A percentile compares a stretch with the other conserved stretches of the same genome.
Conservation (phyloP, 2,888 invertebrate genomes). For the Coronaproctus castanopsis region DNA sequence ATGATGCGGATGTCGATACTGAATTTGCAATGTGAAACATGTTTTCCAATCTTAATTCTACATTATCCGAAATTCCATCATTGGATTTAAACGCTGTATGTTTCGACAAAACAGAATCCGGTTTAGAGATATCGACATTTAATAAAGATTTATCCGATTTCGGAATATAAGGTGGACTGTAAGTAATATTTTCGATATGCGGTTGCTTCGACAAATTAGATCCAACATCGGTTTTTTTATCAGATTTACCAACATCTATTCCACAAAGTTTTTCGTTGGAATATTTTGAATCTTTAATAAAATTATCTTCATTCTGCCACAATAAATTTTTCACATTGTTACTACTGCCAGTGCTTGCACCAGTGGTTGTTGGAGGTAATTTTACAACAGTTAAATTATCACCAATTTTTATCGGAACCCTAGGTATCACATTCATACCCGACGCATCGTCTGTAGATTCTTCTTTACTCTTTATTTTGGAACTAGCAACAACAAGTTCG, state of each 20-base stretch:
- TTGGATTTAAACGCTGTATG: background rate
- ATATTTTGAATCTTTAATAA: too few relatives aligned
- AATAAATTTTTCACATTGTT: background rate
- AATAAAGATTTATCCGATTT: background rate
- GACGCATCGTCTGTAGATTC: background rate
- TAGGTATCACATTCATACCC: too few relatives aligned
- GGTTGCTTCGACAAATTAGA: background rate
- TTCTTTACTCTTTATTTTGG: background rate
- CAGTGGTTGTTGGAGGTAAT: background rate
- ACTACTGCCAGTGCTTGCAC: background rate
- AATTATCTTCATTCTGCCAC: background rate
- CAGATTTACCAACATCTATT: too few relatives aligned
- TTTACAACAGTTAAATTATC: background rate
- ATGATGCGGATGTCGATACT: slow-evolving; percentile 10
- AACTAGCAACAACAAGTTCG: background rate
- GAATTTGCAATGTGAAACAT: slow-evolving; percentile 21
- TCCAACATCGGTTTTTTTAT: too few relatives aligned
- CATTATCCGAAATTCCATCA: slow-evolving; percentile 16
- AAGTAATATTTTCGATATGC: background rate
- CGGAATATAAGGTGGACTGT: background rate
- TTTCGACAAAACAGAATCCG: background rate
- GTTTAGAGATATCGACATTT: background rate
- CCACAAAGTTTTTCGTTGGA: too few relatives aligned
- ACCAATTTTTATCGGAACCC: too few relatives aligned
- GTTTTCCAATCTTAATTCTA: slow-evolving; percentile 22